Evolutionary conservation across 2,888 invertebrate genomes (phyloP).

Genomic region (Hoplodrina ambigua): DNA sequence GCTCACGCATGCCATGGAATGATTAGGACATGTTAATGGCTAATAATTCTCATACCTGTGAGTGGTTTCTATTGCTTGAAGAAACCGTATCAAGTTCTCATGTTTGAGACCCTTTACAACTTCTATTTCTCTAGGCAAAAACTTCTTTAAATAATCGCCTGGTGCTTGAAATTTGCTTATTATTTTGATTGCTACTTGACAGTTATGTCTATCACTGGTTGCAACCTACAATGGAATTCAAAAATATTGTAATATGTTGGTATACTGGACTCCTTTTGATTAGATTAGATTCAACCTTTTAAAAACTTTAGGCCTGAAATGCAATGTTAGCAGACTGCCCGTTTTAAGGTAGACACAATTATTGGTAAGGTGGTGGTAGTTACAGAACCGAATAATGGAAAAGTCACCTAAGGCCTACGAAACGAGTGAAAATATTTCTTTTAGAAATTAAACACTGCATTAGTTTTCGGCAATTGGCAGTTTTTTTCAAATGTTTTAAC

Average conservation of each 20-base stretch:
- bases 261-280: too few species aligned
- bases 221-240: constrained; percentile 89
- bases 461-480: neutral
- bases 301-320: neutral
- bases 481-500: neutral
- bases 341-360: neutral
- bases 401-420: neutral
- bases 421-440: neutral
- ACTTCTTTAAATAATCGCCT: constrained; percentile 94
- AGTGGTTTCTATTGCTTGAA: constrained; percentile 96
- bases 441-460: constrained; percentile 3
- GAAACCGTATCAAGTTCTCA: constrained; percentile 94
- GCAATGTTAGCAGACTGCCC: neutral
- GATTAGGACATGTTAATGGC: too few species aligned
- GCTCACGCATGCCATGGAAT: too few species aligned
- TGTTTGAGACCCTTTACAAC: constrained; percentile 95
- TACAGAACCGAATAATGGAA: neutral
- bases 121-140: constrained; percentile 95
- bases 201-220: constrained; percentile 93
- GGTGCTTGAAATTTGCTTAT: constrained; percentile 96
- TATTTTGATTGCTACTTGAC: constrained; percentile 95
- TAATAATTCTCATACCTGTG: constrained; percentile 90
- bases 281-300: too few species aligned
- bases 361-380: neutral
- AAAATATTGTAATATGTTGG: neutral